Conservation (phyloP, 2,113 vertebrate genomes). For the Pao palembangensis region DNA sequence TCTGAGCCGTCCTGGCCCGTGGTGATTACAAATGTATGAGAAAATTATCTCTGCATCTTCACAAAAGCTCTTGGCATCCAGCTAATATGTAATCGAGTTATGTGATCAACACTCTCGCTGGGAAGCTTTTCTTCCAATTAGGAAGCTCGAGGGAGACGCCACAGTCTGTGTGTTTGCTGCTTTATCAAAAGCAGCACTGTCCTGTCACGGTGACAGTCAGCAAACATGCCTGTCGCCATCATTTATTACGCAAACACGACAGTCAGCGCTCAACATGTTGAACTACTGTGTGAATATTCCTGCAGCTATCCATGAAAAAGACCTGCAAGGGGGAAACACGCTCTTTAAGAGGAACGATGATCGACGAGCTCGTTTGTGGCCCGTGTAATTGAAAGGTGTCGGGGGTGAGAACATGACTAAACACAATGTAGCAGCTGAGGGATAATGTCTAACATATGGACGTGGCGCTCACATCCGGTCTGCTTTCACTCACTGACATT, state of each 20-base stretch:
- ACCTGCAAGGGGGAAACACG: slow-evolving; percentile 21
- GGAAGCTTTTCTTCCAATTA: slow-evolving; percentile 44
- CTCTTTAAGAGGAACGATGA: slow-evolving; percentile 35
- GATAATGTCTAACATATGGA: slow-evolving; percentile 64
- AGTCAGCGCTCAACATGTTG: too few species aligned
- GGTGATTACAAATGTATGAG: slow-evolving; percentile 27
- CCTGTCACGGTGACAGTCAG: slow-evolving; percentile 22
- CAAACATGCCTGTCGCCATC: slow-evolving; percentile 18
- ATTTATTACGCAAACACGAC: slow-evolving; percentile 28
- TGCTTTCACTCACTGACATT: slow-evolving; percentile 29
- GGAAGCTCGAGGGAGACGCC: slow-evolving; percentile 14
- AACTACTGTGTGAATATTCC: too few species aligned
- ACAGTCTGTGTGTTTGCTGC: slow-evolving; percentile 16
- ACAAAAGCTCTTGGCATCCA: not conserved
- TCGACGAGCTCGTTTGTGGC: slow-evolving; percentile 55
- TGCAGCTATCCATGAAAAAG: not conserved
- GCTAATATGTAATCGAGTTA: slow-evolving; percentile 39
- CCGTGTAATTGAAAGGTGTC: slow-evolving; percentile 62
- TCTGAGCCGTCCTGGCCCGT: not conserved
- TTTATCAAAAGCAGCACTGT: slow-evolving; percentile 23
- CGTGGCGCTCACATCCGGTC: slow-evolving; percentile 33
- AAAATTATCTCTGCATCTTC: not conserved
- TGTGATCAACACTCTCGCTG: slow-evolving; percentile 42
- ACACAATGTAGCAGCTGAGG: slow-evolving; percentile 56
- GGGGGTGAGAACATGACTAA: slow-evolving; percentile 41